phyloP scores from a whole-genome alignment of 2,113 vertebrate species.

The Ondatra zibethicus region DNA sequence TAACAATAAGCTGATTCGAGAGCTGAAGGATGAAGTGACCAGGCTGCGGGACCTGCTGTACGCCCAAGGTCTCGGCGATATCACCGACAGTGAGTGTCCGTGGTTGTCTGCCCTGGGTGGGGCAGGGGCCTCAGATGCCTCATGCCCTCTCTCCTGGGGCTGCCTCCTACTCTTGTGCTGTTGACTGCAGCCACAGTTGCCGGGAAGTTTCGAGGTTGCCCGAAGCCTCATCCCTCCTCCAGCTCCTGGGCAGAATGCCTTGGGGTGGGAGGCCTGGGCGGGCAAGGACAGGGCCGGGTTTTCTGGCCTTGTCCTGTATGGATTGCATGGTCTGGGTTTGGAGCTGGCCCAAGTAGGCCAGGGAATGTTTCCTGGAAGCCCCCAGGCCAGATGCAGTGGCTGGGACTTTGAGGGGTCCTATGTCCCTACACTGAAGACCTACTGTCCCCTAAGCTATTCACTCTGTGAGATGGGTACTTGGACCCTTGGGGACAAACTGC shows the following conservation, averaged over 20 bases:
- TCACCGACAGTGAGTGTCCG: conserved; percentile 94
- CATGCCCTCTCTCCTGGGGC: background rate
- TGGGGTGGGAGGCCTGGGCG: background rate
- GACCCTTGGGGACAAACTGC: conserved; percentile 78
- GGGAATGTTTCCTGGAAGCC: background rate
- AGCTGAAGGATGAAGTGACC: conserved; percentile 97
- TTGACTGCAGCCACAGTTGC: background rate
- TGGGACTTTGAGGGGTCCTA: rapidly evolving
- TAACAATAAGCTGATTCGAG: conserved; percentile 96
- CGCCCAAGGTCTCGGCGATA: conserved; percentile 96
- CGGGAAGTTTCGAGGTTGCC: too few species aligned
- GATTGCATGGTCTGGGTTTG: conserved; percentile 22
- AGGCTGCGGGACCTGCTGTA: conserved; percentile 95
- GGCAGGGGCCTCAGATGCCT: background rate
- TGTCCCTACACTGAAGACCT: conserved; percentile 5
- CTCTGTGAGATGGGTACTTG: background rate
- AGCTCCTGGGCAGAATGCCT: background rate
- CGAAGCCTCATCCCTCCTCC: background rate
- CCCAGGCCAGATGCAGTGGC: rapidly evolving
- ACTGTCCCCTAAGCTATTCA: rapidly evolving
- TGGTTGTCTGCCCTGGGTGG: background rate
- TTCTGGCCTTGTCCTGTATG: background rate
- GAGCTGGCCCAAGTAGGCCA: background rate
- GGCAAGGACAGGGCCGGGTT: background rate
- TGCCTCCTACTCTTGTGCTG: rapidly evolving